Base-by-base conservation (phyloP, 2,888 invertebrate genomes). In the Helicoverpa assulta region DNA sequence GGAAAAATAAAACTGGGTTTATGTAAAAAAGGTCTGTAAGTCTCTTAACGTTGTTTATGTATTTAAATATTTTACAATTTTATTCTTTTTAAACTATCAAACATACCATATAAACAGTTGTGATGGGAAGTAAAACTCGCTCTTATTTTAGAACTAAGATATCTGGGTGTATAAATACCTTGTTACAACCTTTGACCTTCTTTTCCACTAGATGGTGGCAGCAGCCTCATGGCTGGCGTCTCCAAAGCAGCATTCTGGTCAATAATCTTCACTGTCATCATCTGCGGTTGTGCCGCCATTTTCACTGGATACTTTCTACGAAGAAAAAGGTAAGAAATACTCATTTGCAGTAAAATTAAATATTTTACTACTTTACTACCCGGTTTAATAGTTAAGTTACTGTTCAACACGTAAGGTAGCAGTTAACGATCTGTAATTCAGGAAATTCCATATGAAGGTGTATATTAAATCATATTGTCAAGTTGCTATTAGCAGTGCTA, bases 211-310 rank as follows among this genome's bases (percentile, higher is more conserved):
- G 95, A 95, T 89, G 95, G 95, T 50, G 89, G 89, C 12, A 92
- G 81, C 52, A 89, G 90, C 57, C 81, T 95, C 8, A 91, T 95
- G 89, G 94, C 93, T 0, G 94, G 95, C 0, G 89, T 95, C 52
- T 92, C 95, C 0, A 93, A 91, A 69, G 90, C 91, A 43, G 92
- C 92, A 1, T 93, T 95, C 75, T 95, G 95, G 95, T 90, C 92
- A 0, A 92, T 95, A 16, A 82, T 91, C 33, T 84, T 94, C 7
- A 91, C 94, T 10, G 87, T 90, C 4, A 80, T 90, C 14, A 80
- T 93, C 29, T 91, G 94, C 53, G 88, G 91, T 0, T 88, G 89
- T 40, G 91, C 89, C 0, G 92, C 92, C 3, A 75, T 89, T 5
- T 89, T 89, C 40, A 92, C 90, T 1, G 93, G 89, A 16, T 89